Conservation (phyloP, 1,140 invertebrate species). For the Lineus longissimus region DNA sequence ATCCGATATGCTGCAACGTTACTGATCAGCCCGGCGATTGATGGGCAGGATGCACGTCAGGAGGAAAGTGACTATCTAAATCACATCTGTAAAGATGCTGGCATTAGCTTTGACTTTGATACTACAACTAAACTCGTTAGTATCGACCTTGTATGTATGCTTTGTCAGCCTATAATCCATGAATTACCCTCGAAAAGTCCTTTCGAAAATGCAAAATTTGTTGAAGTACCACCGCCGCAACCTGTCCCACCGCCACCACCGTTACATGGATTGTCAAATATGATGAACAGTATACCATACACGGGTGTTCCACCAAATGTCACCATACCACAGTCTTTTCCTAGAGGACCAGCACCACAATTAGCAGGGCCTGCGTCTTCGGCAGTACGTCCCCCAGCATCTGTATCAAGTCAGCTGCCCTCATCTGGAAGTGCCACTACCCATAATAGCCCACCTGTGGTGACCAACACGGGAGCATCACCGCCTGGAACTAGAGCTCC, state of each 20-base stretch:
- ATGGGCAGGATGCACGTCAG: conserved; percentile 28
- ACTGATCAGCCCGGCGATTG: conserved; percentile 26
- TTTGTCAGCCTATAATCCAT: conserved; percentile 32
- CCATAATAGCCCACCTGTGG: too few relatives aligned
- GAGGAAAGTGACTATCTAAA: conserved; percentile 43
- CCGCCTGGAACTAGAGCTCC: too few relatives aligned
- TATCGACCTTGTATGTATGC: conserved; percentile 31
- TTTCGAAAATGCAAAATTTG: conserved; percentile 42
- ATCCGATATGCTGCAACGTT: conserved; percentile 47
- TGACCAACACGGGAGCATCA: too few relatives aligned
- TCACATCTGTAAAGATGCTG: conserved; percentile 41
- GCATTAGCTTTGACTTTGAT: conserved; percentile 43
- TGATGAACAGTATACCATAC: too few relatives aligned
- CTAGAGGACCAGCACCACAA: too few relatives aligned
- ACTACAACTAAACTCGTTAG: conserved; percentile 41
- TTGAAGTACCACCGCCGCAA: background rate
- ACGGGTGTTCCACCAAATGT: too few relatives aligned
- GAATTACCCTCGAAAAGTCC: conserved; percentile 45
- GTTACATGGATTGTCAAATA: too few relatives aligned
- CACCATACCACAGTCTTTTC: too few relatives aligned
- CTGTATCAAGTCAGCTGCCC: too few relatives aligned
- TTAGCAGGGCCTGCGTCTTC: too few relatives aligned
- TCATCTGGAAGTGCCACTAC: too few relatives aligned
- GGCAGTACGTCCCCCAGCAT: too few relatives aligned
- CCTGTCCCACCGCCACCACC: background rate